Evolutionary conservation across 1,140 invertebrate species (phyloP).

Genomic region (Lepidotrigona ventralis): DNA sequence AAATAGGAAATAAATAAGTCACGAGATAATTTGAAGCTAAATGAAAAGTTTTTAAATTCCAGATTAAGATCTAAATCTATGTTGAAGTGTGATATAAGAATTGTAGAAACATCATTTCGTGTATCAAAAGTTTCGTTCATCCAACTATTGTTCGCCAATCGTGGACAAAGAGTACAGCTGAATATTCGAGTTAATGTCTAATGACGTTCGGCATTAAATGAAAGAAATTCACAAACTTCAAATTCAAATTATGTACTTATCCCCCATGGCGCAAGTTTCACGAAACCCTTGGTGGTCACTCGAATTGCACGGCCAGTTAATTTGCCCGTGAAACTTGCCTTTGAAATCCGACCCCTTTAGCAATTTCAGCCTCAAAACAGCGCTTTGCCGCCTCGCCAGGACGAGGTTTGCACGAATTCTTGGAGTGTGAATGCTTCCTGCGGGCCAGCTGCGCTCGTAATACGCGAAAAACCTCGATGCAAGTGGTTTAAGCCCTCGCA

Average conservation of each 20-base stretch:
- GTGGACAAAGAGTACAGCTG: neutral
- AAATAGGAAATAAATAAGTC: too few species aligned
- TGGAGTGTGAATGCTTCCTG: constrained; percentile 32
- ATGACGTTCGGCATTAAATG: neutral
- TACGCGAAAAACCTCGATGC: neutral
- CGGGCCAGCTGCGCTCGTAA: neutral
- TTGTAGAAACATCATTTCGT: neutral
- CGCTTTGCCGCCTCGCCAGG: neutral
- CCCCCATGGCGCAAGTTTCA: constrained; percentile 8
- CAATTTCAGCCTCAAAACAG: constrained; percentile 44
- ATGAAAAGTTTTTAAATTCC: too few species aligned
- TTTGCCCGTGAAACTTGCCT: constrained; percentile 50
- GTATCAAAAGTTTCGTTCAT: neutral
- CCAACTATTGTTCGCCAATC: neutral
- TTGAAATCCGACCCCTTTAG: constrained; percentile 38
- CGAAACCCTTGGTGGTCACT: constrained; percentile 40
- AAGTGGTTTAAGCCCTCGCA: neutral
- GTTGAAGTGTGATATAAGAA: too few species aligned
- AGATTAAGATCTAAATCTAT: too few species aligned
- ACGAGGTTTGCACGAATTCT: constrained; percentile 27
- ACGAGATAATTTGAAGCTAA: too few species aligned
- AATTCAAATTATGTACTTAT: neutral
- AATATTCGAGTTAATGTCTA: neutral
- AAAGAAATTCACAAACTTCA: constrained; percentile 38
- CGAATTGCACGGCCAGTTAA: constrained; percentile 58